phyloP scores from a whole-genome alignment of 1,140 invertebrate genomes.

The Conus ventricosus region DNA sequence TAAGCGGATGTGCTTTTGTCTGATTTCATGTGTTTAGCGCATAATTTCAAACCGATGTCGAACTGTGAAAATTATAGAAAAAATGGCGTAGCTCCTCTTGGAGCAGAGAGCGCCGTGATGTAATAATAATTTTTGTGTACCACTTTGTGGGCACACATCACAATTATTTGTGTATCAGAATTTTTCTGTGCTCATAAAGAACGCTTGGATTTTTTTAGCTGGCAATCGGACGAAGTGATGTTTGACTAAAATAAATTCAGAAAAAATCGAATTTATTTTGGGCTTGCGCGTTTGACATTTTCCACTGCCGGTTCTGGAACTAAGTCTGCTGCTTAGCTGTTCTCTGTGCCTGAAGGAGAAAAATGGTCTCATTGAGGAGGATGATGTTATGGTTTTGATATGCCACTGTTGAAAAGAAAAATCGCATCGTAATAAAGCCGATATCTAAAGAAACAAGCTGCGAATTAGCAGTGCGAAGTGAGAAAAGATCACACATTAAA shows the following conservation, averaged over 20 bases:
- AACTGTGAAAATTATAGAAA: not conserved
- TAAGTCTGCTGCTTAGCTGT: not conserved
- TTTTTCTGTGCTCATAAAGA: not conserved
- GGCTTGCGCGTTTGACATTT: not conserved
- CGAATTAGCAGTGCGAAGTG: no score
- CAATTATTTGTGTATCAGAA: not conserved
- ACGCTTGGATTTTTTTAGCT: constrained; percentile 14
- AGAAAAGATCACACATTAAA: no score
- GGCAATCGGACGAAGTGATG: not conserved
- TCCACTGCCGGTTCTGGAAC: not conserved
- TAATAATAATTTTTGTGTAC: not conserved
- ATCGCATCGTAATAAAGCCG: no score
- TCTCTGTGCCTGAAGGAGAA: not conserved
- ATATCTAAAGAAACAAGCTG: no score
- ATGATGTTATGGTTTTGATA: not conserved
- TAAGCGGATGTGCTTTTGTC: not conserved
- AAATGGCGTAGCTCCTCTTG: constrained; percentile 8
- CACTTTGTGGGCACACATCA: not conserved
- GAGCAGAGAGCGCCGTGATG: not conserved
- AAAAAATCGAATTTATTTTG: constrained; percentile 20
- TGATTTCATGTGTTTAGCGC: not conserved
- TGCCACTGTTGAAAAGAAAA: not conserved
- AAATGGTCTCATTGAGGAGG: not conserved
- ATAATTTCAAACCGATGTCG: not conserved
- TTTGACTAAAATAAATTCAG: not conserved